Base-by-base conservation (phyloP, 2,113 vertebrate genomes). In the Phocoena sinus region DNA sequence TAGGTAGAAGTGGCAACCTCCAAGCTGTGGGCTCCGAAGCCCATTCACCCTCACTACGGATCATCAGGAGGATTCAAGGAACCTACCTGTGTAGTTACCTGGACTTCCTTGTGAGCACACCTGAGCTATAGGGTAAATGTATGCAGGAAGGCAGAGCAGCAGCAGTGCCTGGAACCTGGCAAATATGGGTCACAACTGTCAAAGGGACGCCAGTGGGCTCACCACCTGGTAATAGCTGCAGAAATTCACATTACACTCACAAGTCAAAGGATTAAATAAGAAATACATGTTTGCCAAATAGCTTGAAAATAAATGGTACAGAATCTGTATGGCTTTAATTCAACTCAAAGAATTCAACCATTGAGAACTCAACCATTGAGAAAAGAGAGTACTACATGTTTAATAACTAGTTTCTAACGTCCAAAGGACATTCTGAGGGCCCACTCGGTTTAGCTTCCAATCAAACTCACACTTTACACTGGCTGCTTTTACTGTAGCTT, bases 231-330 rank as follows among this genome's bases (percentile, higher is more conserved):
- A 33, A 21, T 23, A 36, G 8, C 47, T 47, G 10, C 26, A 89
- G 62, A 96, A 87, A 50, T 11, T 36, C 63, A 60, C 2, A 1
- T 17, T 38, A 14, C 23, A 23, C 58, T 50, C 92, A 25, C 1
- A 38, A 67, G 28, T 71, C 47, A 86, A 41, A 83, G 15, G 4
- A 53, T 33, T 89, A 83, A 87, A 47, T 36, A 26, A 91, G 71
- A 73, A 81, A 38, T 53, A 28, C 15, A 1, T 8, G 31, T 82
- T 81, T 70, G 68, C 56, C 58, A 58, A 85, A 44, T 0, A 73
- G 33, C 47, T 82, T 95, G 70, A 89, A 95, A 91, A 33, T 13
- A 77, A 96, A 86, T 18, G 21, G 56, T 36, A 82, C 17, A 73
- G 47, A 83, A 36, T 71, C 68, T 23, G 21, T 3, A 23, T 31